A percentile compares a stretch with the other conserved stretches of the same genome.
phyloP scores from a whole-genome alignment of 2,888 invertebrate species.

The Ennomos fuscantarius region DNA sequence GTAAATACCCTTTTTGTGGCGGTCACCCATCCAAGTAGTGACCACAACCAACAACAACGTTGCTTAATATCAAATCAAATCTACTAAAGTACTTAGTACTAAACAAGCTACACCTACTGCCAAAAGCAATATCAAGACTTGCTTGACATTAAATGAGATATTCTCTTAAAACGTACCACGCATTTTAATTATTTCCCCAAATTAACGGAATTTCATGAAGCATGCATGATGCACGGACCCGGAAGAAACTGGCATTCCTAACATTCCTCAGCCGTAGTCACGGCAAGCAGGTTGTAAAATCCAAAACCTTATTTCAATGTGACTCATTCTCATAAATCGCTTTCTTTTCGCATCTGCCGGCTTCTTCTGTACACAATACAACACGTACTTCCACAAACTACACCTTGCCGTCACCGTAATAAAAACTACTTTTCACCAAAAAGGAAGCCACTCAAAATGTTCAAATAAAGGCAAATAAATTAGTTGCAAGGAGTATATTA shows the following conservation, averaged over 20 bases:
- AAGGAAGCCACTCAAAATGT: background rate
- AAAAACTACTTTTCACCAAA: slow-evolving; percentile 4
- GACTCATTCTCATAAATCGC: slow-evolving; percentile 51
- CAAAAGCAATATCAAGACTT: too few species aligned
- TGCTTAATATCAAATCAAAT: too few species aligned
- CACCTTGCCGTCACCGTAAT: background rate
- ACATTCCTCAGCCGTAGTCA: slow-evolving; percentile 38
- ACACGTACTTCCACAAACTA: slow-evolving; percentile 5
- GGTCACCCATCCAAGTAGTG: too few species aligned
- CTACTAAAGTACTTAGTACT: too few species aligned
- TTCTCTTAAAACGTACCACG: too few species aligned
- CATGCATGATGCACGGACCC: slow-evolving; percentile 37
- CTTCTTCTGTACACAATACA: slow-evolving; percentile 26
- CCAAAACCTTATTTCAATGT: slow-evolving; percentile 44
- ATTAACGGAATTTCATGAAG: slow-evolving; percentile 23
- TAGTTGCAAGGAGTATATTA: slow-evolving; percentile 22
- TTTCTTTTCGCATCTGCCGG: slow-evolving; percentile 50
- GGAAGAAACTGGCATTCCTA: slow-evolving; percentile 55
- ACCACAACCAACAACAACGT: too few species aligned
- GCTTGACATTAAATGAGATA: too few species aligned
- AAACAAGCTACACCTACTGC: too few species aligned
- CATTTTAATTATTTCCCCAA: slow-evolving; percentile 12
- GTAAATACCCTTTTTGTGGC: too few species aligned
- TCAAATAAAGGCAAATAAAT: slow-evolving; percentile 19
- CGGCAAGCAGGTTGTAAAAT: slow-evolving; percentile 36